Conservation (phyloP, 2,797 vertebrate genomes). For the Masticophis lateralis region DNA sequence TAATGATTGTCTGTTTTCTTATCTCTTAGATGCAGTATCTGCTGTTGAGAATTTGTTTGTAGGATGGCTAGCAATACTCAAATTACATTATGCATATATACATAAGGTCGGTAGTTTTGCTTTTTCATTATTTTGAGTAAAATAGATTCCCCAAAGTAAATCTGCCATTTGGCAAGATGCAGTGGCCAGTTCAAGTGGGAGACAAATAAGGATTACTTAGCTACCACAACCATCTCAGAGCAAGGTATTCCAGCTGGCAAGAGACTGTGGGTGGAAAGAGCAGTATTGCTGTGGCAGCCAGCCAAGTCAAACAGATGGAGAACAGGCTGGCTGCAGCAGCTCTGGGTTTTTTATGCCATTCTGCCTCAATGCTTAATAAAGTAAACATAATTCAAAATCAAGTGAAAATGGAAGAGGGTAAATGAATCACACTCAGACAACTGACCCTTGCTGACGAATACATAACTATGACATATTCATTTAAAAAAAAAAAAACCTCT, state of each 20-base stretch:
- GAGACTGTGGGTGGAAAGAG: background rate
- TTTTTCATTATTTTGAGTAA: background rate
- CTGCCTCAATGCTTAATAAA: background rate
- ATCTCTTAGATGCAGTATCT: background rate
- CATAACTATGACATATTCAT: background rate
- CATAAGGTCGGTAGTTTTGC: background rate
- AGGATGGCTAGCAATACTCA: background rate
- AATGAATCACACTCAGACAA: background rate
- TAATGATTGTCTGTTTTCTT: background rate
- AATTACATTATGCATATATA: background rate
- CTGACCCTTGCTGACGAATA: background rate
- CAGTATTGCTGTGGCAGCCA: background rate
- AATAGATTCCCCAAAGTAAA: background rate
- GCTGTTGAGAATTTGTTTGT: background rate
- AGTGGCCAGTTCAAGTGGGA: background rate
- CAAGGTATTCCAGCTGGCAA: background rate
- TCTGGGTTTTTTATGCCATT: background rate
- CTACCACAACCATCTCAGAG: background rate
- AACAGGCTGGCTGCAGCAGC: background rate
- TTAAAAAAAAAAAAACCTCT: background rate
- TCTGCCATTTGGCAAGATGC: constrained; percentile 9
- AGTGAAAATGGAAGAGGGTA: background rate
- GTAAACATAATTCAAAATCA: background rate
- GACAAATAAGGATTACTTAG: background rate
- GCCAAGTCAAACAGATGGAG: background rate